Base-by-base conservation (phyloP, 2,113 vertebrate species). In the Psilopogon haemacephalus region DNA sequence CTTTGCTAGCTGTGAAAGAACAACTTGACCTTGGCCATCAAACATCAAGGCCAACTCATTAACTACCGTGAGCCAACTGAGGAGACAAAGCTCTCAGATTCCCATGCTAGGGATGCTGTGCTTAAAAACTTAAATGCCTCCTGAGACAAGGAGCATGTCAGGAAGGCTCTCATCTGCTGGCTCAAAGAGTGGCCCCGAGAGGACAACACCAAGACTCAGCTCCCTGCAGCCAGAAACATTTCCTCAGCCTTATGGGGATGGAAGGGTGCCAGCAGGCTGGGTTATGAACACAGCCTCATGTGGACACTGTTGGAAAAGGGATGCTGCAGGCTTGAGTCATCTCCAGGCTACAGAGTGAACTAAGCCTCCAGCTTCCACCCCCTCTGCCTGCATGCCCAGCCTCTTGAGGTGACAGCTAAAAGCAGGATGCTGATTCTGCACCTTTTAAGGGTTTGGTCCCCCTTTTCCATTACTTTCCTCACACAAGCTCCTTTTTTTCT, bases 61-160 rank as follows among this genome's bases (percentile, higher is more conserved):
- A 77, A 71, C 40, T 5, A 33, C 56, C 9, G 35, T 0, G 15
- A 70, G 59, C 18, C 19, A 8, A 32, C 6, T 0, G 2, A 56
- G 77, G 69, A 92, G 84, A 93, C 48, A 74, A n/a, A 92, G 76
- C 81, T 86, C 91, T 92, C 62, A 64, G 26, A 15, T 94, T 81
- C 26, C 70, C 1, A 1, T 81, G 80, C 35, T 84, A 73, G 73
- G 73, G 73, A 91, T 93, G 65, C 52, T 52, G 60, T 46, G 64
- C 37, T 60, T 56, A 35, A 86, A 59, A 64, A n/a, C 76, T 55
- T 70, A 58, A 80, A 59, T 37, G 55, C 19, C 89, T 88, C 90
- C 69, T 37, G 28, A 86, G 76, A 52, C 64, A 19, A 0, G 0
- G 52, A 84, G 86, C 2, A 1, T 23, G 76, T 74, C 91, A 88